These are phyloP conservation scores for Epistrophe grossulariae DNA, from an alignment of 2,888 invertebrate genomes.

Conservation along the genomic window DNA sequence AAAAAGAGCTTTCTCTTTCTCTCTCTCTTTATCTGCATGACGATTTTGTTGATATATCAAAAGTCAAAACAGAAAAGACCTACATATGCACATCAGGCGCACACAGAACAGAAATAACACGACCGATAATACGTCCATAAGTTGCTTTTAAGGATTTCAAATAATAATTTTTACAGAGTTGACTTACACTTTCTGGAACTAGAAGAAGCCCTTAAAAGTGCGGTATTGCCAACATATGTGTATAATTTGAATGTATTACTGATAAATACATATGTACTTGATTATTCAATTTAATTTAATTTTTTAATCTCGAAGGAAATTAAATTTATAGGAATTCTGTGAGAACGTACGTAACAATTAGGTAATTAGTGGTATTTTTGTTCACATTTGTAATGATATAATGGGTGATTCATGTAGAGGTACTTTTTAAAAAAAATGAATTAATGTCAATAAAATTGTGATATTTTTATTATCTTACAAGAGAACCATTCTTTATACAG, in stretches of 20 bases:
- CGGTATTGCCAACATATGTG: no score
- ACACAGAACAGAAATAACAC: background rate
- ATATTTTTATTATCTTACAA: no score
- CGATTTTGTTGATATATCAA: constrained; percentile 55
- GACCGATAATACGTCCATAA: constrained; percentile 3
- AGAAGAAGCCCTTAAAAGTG: background rate
- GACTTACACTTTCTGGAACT: background rate
- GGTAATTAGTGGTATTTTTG: no score
- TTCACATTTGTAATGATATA: no score
- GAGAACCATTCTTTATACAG: no score
- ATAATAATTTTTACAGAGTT: background rate
- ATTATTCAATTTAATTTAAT: no score
- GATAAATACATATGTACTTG: no score
- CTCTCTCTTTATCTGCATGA: background rate
- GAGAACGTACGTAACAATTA: background rate
- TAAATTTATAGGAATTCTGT: background rate
- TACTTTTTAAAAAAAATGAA: no score
- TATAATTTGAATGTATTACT: no score
- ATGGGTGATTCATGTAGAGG: no score
- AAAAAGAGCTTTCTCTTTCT: constrained; percentile 8
- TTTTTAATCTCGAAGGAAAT: background rate
- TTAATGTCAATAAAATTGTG: no score
- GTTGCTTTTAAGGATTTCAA: constrained; percentile 30
- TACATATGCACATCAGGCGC: background rate
- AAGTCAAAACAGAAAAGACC: constrained; percentile 43